Evolutionary conservation across 1,140 invertebrate genomes (phyloP).

Genomic region (Heterodera carotae): DNA sequence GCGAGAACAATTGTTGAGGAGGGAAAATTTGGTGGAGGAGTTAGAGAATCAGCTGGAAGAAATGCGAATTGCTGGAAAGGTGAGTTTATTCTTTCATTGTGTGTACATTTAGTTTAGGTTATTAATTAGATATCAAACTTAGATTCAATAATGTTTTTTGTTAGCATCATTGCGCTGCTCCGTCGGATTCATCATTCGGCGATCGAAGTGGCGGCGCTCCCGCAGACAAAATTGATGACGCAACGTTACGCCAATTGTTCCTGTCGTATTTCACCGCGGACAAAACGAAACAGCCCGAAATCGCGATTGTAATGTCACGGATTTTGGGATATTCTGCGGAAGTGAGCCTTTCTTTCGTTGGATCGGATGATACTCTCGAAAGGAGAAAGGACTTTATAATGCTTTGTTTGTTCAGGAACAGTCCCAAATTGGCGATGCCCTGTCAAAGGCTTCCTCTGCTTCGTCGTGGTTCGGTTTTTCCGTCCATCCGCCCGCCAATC

Average conservation of each 20-base stretch:
- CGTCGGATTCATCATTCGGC: not conserved
- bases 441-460: conserved; percentile 28
- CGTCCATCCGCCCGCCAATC: not conserved
- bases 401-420: conserved; percentile 36
- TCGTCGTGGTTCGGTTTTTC: conserved; percentile 36
- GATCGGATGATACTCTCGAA: too few species aligned
- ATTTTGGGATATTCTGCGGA: conserved; percentile 40
- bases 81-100: not conserved
- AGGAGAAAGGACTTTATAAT: too few species aligned
- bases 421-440: conserved; percentile 28
- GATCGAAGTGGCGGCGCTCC: not conserved
- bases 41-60: conserved; percentile 45
- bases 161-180: too few species aligned
- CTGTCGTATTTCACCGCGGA: conserved; percentile 40
- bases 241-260: conserved; percentile 42
- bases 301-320: conserved; percentile 40
- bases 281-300: conserved; percentile 43
- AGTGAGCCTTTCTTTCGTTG: conserved; percentile 19
- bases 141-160: too few species aligned
- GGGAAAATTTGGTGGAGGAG: conserved; percentile 39
- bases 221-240: conserved; percentile 40
- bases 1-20: conserved; percentile 27
- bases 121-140: too few species aligned
- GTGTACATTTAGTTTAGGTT: too few species aligned
- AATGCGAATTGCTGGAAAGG: conserved; percentile 19